Evolutionary conservation across 2,888 invertebrate species (phyloP).

Genomic region (Selenia dentaria): DNA sequence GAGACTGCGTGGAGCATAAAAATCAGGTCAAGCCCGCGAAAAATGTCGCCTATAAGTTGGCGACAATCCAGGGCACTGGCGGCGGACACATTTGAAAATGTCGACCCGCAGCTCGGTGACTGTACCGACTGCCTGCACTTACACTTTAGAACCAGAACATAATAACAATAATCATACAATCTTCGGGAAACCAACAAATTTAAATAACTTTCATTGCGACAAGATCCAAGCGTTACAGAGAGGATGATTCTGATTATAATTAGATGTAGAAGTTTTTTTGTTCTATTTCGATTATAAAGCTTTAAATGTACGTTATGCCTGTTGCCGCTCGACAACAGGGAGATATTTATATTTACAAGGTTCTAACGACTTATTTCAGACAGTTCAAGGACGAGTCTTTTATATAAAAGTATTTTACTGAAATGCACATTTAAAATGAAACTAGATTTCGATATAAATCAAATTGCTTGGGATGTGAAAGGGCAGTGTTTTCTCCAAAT

Average conservation of each 20-base stretch:
- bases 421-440: no score
- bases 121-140: constrained; percentile 1
- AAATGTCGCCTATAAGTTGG: constrained; percentile 63
- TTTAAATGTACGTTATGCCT: constrained; percentile 16
- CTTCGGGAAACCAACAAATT: no score
- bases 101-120: constrained; percentile 35
- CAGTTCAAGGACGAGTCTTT: no score
- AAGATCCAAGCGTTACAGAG: constrained; percentile 2
- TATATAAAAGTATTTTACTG: no score
- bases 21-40: constrained; percentile 67
- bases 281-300: constrained; percentile 23
- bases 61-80: constrained; percentile 51
- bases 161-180: no score
- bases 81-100: constrained; percentile 57
- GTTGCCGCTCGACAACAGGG: constrained; percentile 13
- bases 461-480: no score
- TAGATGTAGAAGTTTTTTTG: constrained; percentile 37
- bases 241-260: no score
- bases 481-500: no score
- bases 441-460: no score
- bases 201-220: constrained; percentile 2
- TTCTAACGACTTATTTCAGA: not conserved
- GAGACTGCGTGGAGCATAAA: constrained; percentile 66
- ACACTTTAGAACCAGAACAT: constrained; percentile 5
- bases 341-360: constrained; percentile 13